Evolutionary conservation across 2,797 vertebrate species (phyloP), one percentile per base, ranked within the genome.

Genomic region (Cottoperca gobio): DNA sequence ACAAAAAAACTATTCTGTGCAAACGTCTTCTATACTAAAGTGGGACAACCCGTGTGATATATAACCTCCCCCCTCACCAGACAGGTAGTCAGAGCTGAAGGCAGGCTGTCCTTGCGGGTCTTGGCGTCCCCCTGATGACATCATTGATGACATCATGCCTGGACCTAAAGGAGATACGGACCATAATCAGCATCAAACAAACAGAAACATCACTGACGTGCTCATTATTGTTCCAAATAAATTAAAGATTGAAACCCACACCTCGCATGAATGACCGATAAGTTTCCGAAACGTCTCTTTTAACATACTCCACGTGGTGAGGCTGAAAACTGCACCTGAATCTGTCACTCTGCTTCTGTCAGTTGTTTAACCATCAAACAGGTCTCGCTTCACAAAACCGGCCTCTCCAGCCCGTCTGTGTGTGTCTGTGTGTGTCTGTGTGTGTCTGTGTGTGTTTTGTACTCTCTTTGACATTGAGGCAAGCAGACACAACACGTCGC

Each of bases 61-160:
- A 48, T 24, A 12, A 60, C 26, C 17, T 52, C 26, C 53, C 63
- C 69, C 59, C 92, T 93, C 87, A 95, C 95, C 94, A 79, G 93
- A 93, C 78, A 94, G 79, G 83, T 90, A 91, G 89, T 93, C 93
- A 17, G 93, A 82, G 76, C 89, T 79, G 69, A 93, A 92, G 57
- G 85, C 71, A 4, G 91, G 73, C 62, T 94, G 93, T 79, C 92
- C 94, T 10, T 90, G 79, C 4, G 86, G 82, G 63, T 93, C 88
- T 54, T 94, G 91, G 19, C 87, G 90, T 85, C 91, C 86, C 43
- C 93, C 81, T 58, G 91, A 86, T 43, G 89, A 86, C 89, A 88
- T 89, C 81, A 88, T 66, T 1, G 91, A 89, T 46, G 92, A 88
- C 89, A 90, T 90, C 83, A 90, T 81, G 26, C 89, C 93, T 11